These are phyloP conservation scores for Isurus oxyrinchus DNA, from an alignment of 2,113 vertebrate species.

Conservation along the genomic window DNA sequence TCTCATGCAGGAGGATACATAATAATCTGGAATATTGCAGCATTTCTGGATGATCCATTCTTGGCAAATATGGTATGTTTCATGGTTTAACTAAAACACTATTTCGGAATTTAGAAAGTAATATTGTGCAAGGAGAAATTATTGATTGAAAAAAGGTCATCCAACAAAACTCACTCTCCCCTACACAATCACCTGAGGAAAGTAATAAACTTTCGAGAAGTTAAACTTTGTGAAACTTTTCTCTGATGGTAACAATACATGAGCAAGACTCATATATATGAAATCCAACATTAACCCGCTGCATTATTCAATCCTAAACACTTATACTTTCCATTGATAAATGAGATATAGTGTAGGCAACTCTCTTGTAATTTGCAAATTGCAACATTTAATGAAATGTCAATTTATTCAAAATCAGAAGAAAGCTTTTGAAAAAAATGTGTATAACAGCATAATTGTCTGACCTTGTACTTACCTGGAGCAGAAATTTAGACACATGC, in stretches of 20 bases:
- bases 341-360: not conserved
- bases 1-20: constrained; percentile 21
- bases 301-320: not conserved
- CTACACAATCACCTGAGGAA: not conserved
- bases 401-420: not conserved
- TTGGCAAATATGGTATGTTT: constrained; percentile 6
- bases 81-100: too few species aligned
- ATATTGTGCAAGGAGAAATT: not conserved
- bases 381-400: not conserved
- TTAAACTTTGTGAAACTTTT: not conserved
- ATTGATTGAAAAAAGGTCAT: not conserved
- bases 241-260: not conserved
- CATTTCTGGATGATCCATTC: not conserved
- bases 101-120: not conserved
- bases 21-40: constrained; percentile 15
- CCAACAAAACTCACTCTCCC: not conserved
- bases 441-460: not conserved
- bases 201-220: not conserved
- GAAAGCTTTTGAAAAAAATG: not conserved
- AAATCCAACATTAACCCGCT: not conserved
- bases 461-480: not conserved
- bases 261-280: not conserved
- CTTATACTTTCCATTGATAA: not conserved
- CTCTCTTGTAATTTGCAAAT: not conserved
- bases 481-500: not conserved